Evolutionary conservation across 2,113 vertebrate genomes (phyloP), one percentile per base, ranked within the genome.

Genomic region (Eleginops maclovinus): DNA sequence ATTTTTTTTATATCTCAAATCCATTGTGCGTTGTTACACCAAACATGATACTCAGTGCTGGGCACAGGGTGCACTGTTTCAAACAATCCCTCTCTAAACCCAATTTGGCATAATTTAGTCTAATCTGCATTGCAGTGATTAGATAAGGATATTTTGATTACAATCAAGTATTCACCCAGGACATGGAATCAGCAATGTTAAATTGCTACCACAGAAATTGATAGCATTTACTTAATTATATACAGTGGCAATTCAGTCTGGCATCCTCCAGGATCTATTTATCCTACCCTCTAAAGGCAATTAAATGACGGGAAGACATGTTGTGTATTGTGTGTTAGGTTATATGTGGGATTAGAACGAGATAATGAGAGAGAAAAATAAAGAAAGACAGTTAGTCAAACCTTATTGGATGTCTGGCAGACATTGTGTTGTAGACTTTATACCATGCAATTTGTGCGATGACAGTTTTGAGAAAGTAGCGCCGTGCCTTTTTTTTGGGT

Each of bases 141-240:
- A 79, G 51, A 79, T 81, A 50, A 58, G 54, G 19, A 47, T 43
- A 49, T 73, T 82, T 64, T 80, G 61, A 85, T 81, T 79, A 70
- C 43, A 85, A 74, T 81, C 62, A 83, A 69, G 50, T 43, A 82
- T 78, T 79, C 77, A 79, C 67, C 14, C 46, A 63, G 80, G 75
- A 83, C 72, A 41, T 41, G 40, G 31, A 71, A 69, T 76, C 28
- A 70, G 58, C 67, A 11, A 49, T 64, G 62, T 73, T 73, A 54
- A 60, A 79, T 53, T 60, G 24, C 44, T 28, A 7, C 19, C 15
- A 61, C 47, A 71, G 49, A 72, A 59, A 58, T 44, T 75, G 60
- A 64, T 70, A 75, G 62, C 44, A 54, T 61, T 68, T 60, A 74
- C 53, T 55, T 77, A 50, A 79, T 70, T 72, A 68, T 70, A 82